phyloP scores from a whole-genome alignment of 64 coral and sea anemone genomes.

The Orbicella faveolata region DNA sequence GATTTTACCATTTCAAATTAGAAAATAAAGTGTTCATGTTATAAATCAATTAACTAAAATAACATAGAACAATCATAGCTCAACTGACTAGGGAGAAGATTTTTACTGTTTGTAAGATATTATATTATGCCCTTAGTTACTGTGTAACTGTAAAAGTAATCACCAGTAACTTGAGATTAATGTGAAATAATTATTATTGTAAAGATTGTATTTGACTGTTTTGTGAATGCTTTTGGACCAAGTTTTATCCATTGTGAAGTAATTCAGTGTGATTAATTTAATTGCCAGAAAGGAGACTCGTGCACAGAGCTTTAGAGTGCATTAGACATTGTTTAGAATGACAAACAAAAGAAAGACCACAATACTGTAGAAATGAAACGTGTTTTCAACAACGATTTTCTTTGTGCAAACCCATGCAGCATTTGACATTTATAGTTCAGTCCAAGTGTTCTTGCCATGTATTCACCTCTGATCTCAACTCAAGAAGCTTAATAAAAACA shows the following conservation, averaged over 20 bases:
- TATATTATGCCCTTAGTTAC: slow-evolving; percentile 64
- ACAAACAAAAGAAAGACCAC: not conserved
- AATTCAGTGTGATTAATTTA: not conserved
- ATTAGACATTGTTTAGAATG: slow-evolving; percentile 18
- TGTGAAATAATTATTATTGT: slow-evolving; percentile 4
- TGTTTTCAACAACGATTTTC: not conserved
- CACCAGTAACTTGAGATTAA: slow-evolving; percentile 39
- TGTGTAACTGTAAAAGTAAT: slow-evolving; percentile 92
- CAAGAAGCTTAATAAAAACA: no score
- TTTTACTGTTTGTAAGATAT: slow-evolving; percentile 48
- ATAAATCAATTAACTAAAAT: slow-evolving; percentile 4
- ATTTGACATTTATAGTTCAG: no score
- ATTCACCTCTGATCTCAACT: no score
- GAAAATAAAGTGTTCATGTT: not conserved
- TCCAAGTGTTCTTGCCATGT: no score
- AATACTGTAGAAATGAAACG: not conserved
- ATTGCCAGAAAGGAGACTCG: not conserved
- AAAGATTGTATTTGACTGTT: slow-evolving; percentile 3
- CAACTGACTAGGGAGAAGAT: not conserved
- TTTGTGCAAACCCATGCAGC: no score
- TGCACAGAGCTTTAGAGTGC: slow-evolving; percentile 3
- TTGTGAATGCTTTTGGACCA: not conserved
- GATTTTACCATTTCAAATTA: slow-evolving; percentile 24
- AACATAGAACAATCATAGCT: slow-evolving; percentile 1
- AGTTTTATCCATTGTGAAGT: not conserved